These are phyloP conservation scores for Hydra vulgaris DNA, from an alignment of 30 jellyfish, hydroid and myxozoan genomes.

Conservation along the genomic window DNA sequence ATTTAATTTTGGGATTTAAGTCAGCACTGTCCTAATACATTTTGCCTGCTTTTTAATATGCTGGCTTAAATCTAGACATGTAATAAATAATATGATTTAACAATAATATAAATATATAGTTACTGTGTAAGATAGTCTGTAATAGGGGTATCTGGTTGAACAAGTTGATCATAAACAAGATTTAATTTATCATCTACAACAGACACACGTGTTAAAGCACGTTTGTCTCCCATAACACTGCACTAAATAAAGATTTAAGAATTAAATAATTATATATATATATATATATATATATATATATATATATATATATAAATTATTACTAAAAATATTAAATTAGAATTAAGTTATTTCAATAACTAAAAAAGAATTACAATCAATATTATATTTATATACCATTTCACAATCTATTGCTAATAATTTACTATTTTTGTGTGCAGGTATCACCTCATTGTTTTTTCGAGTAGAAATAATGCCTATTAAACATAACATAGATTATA, in stretches of 20 bases:
- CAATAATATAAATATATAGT: neutral
- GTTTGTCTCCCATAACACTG: constrained; percentile 24
- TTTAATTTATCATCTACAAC: constrained; percentile 45
- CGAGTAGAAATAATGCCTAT: constrained; percentile 34
- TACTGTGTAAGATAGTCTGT: constrained; percentile 70
- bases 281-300: neutral
- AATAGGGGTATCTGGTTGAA: constrained; percentile 61
- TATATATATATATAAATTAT: too few relatives aligned
- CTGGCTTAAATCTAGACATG: too few relatives aligned
- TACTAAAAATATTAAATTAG: too few relatives aligned
- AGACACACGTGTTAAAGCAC: constrained; percentile 60
- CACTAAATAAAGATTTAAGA: constrained; percentile 46
- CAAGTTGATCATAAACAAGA: constrained; percentile 67
- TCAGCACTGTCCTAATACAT: too few relatives aligned
- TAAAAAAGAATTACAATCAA: neutral
- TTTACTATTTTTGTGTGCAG: constrained; percentile 17
- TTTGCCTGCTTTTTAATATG: too few relatives aligned
- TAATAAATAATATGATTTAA: too few relatives aligned
- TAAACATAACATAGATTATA: neutral
- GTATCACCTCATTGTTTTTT: constrained; percentile 5
- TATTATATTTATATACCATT: constrained; percentile 37
- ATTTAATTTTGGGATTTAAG: too few relatives aligned
- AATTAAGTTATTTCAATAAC: too few relatives aligned
- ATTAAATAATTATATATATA: neutral
- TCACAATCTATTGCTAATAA: constrained; percentile 83